Conservation (phyloP, 2,888 invertebrate species). For the Euphydryas editha region DNA sequence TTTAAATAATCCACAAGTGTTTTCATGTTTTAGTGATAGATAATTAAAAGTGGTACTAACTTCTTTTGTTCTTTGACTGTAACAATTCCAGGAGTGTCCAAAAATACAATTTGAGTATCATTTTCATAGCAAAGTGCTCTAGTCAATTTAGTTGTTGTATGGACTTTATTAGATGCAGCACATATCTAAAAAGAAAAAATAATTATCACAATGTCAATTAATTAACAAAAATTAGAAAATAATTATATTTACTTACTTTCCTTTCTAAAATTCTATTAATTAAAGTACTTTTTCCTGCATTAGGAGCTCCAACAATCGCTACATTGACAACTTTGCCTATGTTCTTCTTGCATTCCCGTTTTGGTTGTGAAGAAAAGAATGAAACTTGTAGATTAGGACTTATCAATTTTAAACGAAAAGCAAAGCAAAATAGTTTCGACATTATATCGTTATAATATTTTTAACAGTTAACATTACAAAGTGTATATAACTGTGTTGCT, state of each 20-base stretch:
- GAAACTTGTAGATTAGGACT: slow-evolving; percentile 45
- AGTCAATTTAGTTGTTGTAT: slow-evolving; percentile 91
- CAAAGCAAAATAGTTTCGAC: slow-evolving; percentile 24
- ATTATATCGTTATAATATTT: background rate
- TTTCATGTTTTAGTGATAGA: too few species aligned
- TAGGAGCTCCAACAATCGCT: slow-evolving; percentile 96
- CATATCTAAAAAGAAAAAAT: slow-evolving; percentile 87
- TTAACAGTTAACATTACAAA: background rate
- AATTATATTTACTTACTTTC: slow-evolving; percentile 80
- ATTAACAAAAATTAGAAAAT: background rate
- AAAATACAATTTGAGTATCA: slow-evolving; percentile 94
- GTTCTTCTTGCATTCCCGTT: slow-evolving; percentile 52
- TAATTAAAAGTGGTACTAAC: slow-evolving; percentile 66
- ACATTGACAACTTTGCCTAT: slow-evolving; percentile 84
- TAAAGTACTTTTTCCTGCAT: slow-evolving; percentile 97
- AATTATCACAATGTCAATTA: background rate
- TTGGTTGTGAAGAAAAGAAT: slow-evolving; percentile 67
- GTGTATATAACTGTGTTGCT: background rate
- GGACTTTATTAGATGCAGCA: slow-evolving; percentile 95
- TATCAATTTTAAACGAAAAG: slow-evolving; percentile 20
- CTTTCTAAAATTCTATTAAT: slow-evolving; percentile 93
- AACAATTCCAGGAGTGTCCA: slow-evolving; percentile 97
- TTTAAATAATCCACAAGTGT: too few species aligned
- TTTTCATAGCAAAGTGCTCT: slow-evolving; percentile 89
- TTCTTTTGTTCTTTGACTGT: slow-evolving; percentile 86